Conservation (phyloP, 2,888 invertebrate genomes). For the Tromatobia lineatoria region DNA sequence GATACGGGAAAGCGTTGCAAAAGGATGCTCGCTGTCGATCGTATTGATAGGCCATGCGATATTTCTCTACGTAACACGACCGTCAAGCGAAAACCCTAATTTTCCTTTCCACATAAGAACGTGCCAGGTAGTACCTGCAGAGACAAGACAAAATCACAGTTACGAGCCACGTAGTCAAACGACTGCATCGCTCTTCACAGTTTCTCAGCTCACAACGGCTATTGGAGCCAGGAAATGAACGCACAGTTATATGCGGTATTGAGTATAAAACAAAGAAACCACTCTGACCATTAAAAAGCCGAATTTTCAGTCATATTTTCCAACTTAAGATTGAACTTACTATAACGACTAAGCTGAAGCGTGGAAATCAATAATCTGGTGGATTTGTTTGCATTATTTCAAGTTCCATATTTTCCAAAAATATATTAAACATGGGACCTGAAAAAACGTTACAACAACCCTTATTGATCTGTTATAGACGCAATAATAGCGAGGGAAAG, state of each 20-base stretch:
- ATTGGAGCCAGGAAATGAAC: constrained; percentile 43
- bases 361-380: background rate
- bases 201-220: constrained; percentile 69
- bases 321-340: background rate
- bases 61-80: constrained; percentile 81
- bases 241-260: background rate
- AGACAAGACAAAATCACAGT: constrained; percentile 79
- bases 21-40: constrained; percentile 79
- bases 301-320: background rate
- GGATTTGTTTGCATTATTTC: too few relatives aligned
- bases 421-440: too few relatives aligned
- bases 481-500: too few relatives aligned
- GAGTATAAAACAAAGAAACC: background rate
- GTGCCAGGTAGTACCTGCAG: constrained; percentile 80
- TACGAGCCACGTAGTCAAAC: constrained; percentile 78
- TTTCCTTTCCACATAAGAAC: constrained; percentile 83
- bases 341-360: background rate
- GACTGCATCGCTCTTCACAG: constrained; percentile 74
- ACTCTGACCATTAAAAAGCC: background rate
- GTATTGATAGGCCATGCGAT: constrained; percentile 79
- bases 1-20: constrained; percentile 91
- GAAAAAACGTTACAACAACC: too few relatives aligned
- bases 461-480: too few relatives aligned
- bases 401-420: too few relatives aligned
- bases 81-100: constrained; percentile 78